Percentiles rank a stretch among this genome's conserved stretches.
phyloP scores from a whole-genome alignment of 1,140 invertebrate genomes.

The Papilio dardanus region DNA sequence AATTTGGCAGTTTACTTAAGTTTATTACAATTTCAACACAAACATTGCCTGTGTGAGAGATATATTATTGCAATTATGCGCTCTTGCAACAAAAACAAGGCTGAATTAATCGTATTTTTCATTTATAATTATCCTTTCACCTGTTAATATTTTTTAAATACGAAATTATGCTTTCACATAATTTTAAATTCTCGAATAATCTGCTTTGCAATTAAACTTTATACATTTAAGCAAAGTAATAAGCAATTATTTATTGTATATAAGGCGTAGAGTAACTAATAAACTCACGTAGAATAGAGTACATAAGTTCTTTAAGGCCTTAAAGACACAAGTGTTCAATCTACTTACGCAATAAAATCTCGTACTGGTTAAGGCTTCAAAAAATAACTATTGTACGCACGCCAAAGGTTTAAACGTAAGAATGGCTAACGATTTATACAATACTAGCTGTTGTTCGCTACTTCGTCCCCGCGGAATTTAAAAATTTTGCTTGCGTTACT shows the following conservation, averaged over 20 bases:
- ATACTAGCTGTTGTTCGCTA: too few species aligned
- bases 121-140: slow-evolving; percentile 16
- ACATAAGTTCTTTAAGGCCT: too few species aligned
- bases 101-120: neutral
- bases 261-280: neutral
- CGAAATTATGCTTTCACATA: neutral
- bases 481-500: too few species aligned
- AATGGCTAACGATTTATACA: neutral
- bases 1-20: too few species aligned
- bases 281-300: neutral
- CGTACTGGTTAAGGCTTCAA: too few species aligned
- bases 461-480: too few species aligned
- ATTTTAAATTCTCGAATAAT: neutral
- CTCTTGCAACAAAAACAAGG: neutral
- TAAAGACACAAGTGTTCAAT: too few species aligned
- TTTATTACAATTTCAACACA: neutral
- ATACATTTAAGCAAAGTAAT: neutral
- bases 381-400: too few species aligned
- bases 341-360: too few species aligned
- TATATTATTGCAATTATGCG: neutral
- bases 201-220: neutral
- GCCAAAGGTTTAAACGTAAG: neutral
- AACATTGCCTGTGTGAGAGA: neutral
- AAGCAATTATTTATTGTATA: neutral
- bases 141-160: slow-evolving; percentile 5